Evolutionary conservation across 2,113 vertebrate genomes (phyloP), one percentile per base, ranked within the genome.

Genomic region (Mesembrinibis cayennensis): DNA sequence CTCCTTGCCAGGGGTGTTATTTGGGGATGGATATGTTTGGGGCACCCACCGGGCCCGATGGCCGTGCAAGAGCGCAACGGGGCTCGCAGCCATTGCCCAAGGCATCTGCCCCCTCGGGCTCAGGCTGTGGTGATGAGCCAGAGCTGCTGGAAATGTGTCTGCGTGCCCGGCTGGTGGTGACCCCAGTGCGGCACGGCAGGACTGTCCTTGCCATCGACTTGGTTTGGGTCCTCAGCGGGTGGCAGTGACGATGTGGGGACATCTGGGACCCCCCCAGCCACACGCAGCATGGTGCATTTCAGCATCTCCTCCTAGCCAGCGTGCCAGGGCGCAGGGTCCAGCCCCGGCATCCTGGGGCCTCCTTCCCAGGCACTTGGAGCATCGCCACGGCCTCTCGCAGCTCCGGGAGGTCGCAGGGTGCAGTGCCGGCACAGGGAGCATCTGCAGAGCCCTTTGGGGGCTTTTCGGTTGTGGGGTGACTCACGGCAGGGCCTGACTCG

Each of bases 131-230:
- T 3, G n/a, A 42, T 52, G 70, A 69, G 18, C 61, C 32, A 19
- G 22, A 59, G 13, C 69, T 4, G 3, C 47, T 67, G 65, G 63
- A 27, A 71, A 49, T 0, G 10, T 0, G 3, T 19, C 38, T 40
- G 14, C 0, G 4, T 16, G 30, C 10, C 36, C 79, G 0, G 21
- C n/a, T 34, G 55, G 62, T 0, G 2, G 26, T 2, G 77, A 71
- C 52, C 42, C 52, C 50, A 0, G 9, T 0, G 38, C 0, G 0
- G 40, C 56, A 36, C 8, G 0, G 0, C 0, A 10, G 49, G n/a
- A 2, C 17, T 5, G 10, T 14, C 82, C 63, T 10, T 2, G 15
- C 7, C 29, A 61, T 82, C 20, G 0, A 26, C 55, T 61, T 3
- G 16, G 4, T 73, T 87, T 61, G 49, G 7, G 26, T 10, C 15